Evolutionary conservation across 1,140 invertebrate species (phyloP), one percentile per base, ranked within the genome.

Genomic region (Cepaea nemoralis): DNA sequence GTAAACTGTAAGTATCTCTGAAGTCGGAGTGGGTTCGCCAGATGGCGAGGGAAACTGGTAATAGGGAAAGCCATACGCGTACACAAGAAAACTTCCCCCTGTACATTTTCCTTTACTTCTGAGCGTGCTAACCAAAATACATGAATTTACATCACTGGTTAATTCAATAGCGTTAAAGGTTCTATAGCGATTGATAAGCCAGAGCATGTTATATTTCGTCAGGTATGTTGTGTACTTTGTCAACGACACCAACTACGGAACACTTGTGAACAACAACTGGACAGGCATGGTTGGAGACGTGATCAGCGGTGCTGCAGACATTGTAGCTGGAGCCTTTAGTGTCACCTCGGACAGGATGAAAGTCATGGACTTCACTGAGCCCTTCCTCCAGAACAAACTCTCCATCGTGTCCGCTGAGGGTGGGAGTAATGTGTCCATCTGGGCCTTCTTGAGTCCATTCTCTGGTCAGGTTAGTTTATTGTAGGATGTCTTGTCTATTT

Each of bases 371-470:
- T 98, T 95, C 90, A 97, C 96, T 80, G 95, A 95, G 67, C 96
- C 97, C 0, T 98, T 96, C 90, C 95, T 97, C 55, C 95, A 96
- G 82, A 95, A 96, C 95, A 3, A 94, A 94, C 69, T 95, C 95
- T 85, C 87, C 5, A 86, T 91, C 83, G 83, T 91, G 14, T 83
- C 89, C 12, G 80, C 81, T 6, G 84, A 84, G 59, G 84, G 86
- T 35, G 86, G 94, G 77, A 94, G 94, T 0, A 95, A 96, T 85
- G 96, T 97, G 83, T 95, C 96, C 0, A 91, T 98, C 42, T 92
- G 96, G 82, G 96, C 96, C 39, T 98, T 98, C 90, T 93, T 97
- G 39, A 93, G 96, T 78, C 97, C 97, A 3, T 98, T 98, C 90
- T 96, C 95, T 39, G 74, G 50, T 5, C 95, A 96, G 86, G 92